A percentile compares a stretch with the other conserved stretches of the same genome.
Evolutionary conservation across 2,113 vertebrate genomes (phyloP).

Genomic region (Hippocampus barbouri): DNA sequence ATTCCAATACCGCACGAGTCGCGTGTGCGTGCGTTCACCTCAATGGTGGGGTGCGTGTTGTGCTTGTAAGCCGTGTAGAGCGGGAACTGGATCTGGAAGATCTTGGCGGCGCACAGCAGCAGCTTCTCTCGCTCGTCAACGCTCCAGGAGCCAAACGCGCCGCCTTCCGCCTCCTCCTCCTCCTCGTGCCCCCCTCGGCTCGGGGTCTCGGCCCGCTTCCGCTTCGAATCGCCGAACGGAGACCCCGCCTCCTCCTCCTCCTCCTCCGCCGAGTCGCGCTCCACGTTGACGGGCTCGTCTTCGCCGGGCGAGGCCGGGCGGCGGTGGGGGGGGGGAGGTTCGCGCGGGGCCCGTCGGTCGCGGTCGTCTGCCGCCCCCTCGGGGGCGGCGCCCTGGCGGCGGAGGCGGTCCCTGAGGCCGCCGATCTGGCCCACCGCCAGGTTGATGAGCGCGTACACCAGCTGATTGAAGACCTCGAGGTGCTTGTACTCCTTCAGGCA

Average conservation of each 20-base stretch:
- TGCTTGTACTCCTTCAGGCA: slow-evolving; percentile 99
- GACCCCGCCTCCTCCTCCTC: slow-evolving; percentile 81
- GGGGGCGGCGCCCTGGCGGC: slow-evolving; percentile 71
- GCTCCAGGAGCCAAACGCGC: slow-evolving; percentile 84
- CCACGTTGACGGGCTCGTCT: slow-evolving; percentile 87
- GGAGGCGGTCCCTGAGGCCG: slow-evolving; percentile 69
- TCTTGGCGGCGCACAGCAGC: slow-evolving; percentile 95
- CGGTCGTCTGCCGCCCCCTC: slow-evolving; percentile 61
- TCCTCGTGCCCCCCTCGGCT: slow-evolving; percentile 58
- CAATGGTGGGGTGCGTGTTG: slow-evolving; percentile 98
- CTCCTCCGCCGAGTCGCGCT: slow-evolving; percentile 84
- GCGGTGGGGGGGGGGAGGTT: slow-evolving; percentile 63
- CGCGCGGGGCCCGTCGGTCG: slow-evolving; percentile 1
- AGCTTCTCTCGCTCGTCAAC: slow-evolving; percentile 97
- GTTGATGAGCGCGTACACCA: slow-evolving; percentile 98
- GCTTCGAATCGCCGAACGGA: slow-evolving; percentile 56
- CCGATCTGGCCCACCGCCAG: slow-evolving; percentile 93
- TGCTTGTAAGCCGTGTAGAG: slow-evolving; percentile 99
- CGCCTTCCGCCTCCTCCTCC: slow-evolving; percentile 71
- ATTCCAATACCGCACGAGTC: not conserved
- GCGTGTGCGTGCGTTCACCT: slow-evolving; percentile 72
- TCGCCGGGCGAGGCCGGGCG: slow-evolving; percentile 69
- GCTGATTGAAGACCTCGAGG: slow-evolving; percentile 98
- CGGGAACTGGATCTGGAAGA: slow-evolving; percentile 99
- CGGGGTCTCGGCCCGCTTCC: slow-evolving; percentile 50